Evolutionary conservation across 1,140 invertebrate species (phyloP).

Genomic region (Proctacanthus coquilletti): DNA sequence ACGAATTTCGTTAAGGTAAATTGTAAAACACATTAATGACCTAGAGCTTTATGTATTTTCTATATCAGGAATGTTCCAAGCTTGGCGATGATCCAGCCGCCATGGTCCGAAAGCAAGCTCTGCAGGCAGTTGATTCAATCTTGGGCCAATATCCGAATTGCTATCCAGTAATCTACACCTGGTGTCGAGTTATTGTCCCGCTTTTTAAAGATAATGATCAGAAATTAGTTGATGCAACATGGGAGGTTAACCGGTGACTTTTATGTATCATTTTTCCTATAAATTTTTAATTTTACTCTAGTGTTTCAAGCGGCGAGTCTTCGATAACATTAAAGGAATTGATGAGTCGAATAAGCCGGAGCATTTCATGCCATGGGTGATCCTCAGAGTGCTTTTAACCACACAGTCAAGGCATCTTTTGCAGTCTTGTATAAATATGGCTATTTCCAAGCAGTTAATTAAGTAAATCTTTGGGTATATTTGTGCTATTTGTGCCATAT

Average conservation of each 20-base stretch:
- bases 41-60: neutral
- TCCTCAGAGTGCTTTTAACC: constrained; percentile 16
- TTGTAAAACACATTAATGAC: neutral
- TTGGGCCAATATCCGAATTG: constrained; percentile 18
- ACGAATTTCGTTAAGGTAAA: constrained; percentile 18
- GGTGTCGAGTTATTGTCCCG: constrained; percentile 20
- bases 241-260: constrained; percentile 11
- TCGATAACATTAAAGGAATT: constrained; percentile 16
- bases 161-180: constrained; percentile 18
- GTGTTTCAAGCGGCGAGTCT: constrained; percentile 18
- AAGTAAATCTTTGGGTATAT: constrained; percentile 8
- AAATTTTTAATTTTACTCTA: constrained; percentile 4
- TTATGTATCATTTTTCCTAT: neutral
- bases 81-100: constrained; percentile 16
- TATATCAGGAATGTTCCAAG: constrained; percentile 7
- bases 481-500: neutral
- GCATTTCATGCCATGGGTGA: constrained; percentile 25
- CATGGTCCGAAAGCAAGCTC: constrained; percentile 17
- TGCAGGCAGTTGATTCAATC: constrained; percentile 17
- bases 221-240: constrained; percentile 15
- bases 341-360: constrained; percentile 20
- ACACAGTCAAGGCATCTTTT: constrained; percentile 19
- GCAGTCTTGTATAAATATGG: constrained; percentile 11
- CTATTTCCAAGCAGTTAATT: constrained; percentile 7
- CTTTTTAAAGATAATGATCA: constrained; percentile 19